Evolutionary conservation across 2,113 vertebrate genomes (phyloP).

Genomic region (Hippocampus guttulatus): DNA sequence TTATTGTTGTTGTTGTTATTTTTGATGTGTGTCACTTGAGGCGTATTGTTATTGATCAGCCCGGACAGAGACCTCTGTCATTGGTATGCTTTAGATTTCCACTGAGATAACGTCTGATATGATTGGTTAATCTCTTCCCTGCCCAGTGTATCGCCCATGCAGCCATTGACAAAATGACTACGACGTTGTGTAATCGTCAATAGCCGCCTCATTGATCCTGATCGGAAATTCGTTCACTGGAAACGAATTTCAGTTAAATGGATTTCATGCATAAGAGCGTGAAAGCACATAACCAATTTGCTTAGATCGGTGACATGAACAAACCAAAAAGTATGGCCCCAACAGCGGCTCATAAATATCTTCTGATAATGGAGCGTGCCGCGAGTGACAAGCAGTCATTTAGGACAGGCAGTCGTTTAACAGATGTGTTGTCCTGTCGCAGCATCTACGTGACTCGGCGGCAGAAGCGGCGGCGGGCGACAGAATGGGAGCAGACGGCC

Average conservation of each 20-base stretch:
- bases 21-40: neutral
- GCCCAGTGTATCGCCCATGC: neutral
- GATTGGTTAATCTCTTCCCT: neutral
- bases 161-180: neutral
- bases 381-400: constrained; percentile 12
- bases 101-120: neutral
- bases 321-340: neutral
- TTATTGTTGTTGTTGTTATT: neutral
- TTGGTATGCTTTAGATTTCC: neutral
- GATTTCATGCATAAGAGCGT: neutral
- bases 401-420: constrained; percentile 14
- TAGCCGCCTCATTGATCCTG: neutral
- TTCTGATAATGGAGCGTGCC: constrained; percentile 13
- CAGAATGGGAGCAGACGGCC: constrained; percentile 5
- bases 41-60: neutral
- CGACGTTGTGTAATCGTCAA: neutral
- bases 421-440: constrained; percentile 15
- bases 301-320: constrained; percentile 10
- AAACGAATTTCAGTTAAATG: neutral
- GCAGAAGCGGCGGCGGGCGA: constrained; percentile 1
- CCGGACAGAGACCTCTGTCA: neutral
- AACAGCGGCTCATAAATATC: constrained; percentile 6
- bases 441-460: constrained; percentile 7
- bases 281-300: constrained; percentile 4
- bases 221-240: neutral